Percentiles rank a stretch among this genome's conserved stretches.
Evolutionary conservation across 2,113 vertebrate genomes (phyloP).

Genomic region (Coptodon bakossiorum): DNA sequence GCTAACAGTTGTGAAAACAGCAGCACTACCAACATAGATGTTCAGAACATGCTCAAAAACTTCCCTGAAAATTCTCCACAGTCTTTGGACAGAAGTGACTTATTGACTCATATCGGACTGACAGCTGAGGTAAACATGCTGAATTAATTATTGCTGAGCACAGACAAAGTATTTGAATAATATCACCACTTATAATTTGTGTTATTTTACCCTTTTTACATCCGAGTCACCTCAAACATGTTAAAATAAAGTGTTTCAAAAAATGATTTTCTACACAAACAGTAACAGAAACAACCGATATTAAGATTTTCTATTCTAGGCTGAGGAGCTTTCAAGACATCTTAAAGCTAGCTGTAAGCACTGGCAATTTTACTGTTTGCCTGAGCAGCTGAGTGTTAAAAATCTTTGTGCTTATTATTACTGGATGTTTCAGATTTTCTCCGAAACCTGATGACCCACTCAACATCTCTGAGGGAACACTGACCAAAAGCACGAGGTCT

Average conservation of each 20-base stretch:
- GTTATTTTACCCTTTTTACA: neutral
- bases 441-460: neutral
- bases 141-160: accelerated
- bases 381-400: neutral
- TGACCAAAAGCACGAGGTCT: neutral
- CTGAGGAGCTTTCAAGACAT: neutral
- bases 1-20: no score
- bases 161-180: accelerated
- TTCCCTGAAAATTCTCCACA: no score
- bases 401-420: neutral
- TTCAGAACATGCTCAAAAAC: no score
- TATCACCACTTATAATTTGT: neutral
- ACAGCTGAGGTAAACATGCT: neutral
- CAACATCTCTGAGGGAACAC: accelerated
- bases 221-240: neutral
- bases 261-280: accelerated
- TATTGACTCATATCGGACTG: no score
- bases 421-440: neutral
- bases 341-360: accelerated
- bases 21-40: no score
- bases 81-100: no score
- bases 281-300: neutral
- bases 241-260: neutral
- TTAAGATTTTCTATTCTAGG: accelerated
- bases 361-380: accelerated